Conservation (phyloP, 2,113 vertebrate genomes). For the Trichomycterus rosablanca region DNA sequence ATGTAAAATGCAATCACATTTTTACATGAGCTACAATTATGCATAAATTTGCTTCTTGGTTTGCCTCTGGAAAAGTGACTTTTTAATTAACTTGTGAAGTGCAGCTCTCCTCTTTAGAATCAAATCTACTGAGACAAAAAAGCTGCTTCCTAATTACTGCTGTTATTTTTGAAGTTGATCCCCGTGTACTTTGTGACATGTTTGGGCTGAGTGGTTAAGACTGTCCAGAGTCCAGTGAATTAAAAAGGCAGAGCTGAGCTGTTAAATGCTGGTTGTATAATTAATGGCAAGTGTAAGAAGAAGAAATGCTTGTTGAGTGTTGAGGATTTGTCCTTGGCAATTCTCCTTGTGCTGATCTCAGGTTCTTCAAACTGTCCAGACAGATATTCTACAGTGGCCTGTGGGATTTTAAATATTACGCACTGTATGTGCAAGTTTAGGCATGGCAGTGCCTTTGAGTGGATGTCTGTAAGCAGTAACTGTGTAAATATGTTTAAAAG, state of each 20-base stretch:
- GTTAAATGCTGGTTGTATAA: conserved; percentile 18
- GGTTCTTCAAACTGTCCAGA: conserved; percentile 13
- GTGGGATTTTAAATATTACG: conserved; percentile 25
- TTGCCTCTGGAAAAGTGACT: too few relatives aligned
- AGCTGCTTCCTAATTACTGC: not conserved
- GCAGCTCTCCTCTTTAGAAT: not conserved
- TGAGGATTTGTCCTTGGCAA: conserved; percentile 53
- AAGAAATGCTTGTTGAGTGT: conserved; percentile 42
- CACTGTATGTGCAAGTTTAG: conserved; percentile 38
- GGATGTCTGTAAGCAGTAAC: conserved; percentile 42
- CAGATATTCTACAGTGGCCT: conserved; percentile 25
- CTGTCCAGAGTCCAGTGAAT: not conserved
- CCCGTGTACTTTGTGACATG: too few relatives aligned
- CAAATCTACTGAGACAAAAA: not conserved
- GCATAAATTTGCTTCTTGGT: too few relatives aligned
- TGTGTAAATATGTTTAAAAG: conserved; percentile 32
- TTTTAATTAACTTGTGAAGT: too few relatives aligned
- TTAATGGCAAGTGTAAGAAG: conserved; percentile 4
- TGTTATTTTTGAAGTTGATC: not conserved
- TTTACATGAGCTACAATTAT: too few relatives aligned
- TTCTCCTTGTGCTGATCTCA: conserved; percentile 39
- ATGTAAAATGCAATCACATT: too few relatives aligned
- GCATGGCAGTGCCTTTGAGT: conserved; percentile 46
- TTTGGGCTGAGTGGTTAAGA: conserved; percentile 7
- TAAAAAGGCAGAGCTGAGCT: conserved; percentile 21